Evolutionary conservation across 2,888 invertebrate genomes (phyloP).

Genomic region (Kuschelorhynchus macadamiae): DNA sequence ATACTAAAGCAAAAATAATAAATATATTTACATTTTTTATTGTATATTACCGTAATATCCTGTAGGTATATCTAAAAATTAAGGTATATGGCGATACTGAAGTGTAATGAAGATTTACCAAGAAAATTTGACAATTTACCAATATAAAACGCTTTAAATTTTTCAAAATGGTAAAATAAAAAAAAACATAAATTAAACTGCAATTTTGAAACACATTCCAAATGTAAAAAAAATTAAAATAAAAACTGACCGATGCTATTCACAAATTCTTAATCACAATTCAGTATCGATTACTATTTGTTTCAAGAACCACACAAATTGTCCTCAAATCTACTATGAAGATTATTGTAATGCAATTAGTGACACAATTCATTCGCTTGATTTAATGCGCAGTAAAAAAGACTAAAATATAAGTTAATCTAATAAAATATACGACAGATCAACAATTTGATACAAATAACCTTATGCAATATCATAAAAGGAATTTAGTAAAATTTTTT

Average conservation of each 20-base stretch:
- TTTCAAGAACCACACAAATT: too few relatives aligned
- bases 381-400: conserved; percentile 21
- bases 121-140: too few relatives aligned
- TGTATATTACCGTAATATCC: conserved; percentile 23
- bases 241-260: too few relatives aligned
- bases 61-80: conserved; percentile 25
- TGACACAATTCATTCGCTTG: not conserved
- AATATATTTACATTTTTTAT: conserved; percentile 45
- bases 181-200: too few relatives aligned
- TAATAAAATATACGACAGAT: conserved; percentile 32
- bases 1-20: conserved; percentile 48
- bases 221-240: too few relatives aligned
- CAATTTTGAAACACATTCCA: too few relatives aligned
- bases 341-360: not conserved
- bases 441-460: conserved; percentile 18
- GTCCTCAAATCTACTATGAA: too few relatives aligned
- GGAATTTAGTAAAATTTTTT: conserved; percentile 1
- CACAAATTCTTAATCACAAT: not conserved
- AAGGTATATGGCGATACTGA: conserved; percentile 7
- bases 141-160: too few relatives aligned
- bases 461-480: not conserved
- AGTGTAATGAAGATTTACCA: not conserved
- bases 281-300: not conserved
- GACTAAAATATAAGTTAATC: conserved; percentile 37
- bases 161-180: too few relatives aligned